Percentiles rank a stretch among this genome's conserved stretches.
Evolutionary conservation across 2,797 vertebrate genomes (phyloP).

Genomic region (Alcedo quadribrachys): DNA sequence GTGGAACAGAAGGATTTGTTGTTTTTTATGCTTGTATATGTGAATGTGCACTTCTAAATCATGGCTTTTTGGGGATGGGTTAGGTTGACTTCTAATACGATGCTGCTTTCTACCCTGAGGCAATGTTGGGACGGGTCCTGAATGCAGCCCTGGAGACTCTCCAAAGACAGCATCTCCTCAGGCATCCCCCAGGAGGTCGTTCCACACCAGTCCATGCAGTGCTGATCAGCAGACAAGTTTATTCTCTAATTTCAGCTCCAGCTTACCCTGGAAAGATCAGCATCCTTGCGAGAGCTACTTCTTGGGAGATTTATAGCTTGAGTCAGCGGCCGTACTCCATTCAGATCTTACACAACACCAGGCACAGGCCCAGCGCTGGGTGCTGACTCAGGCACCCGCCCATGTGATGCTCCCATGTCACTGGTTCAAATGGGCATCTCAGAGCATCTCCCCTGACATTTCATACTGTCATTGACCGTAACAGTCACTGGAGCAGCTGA

Average conservation of each 20-base stretch:
- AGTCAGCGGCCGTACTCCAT: rapidly evolving
- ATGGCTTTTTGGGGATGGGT: not conserved
- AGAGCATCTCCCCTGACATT: not conserved
- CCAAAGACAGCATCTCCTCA: not conserved
- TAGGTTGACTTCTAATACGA: not conserved
- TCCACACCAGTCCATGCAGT: rapidly evolving
- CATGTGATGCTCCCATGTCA: not conserved
- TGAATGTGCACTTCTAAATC: not conserved
- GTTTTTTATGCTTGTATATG: not conserved
- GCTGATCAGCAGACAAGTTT: rapidly evolving
- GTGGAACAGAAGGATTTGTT: not conserved
- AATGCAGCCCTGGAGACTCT: not conserved
- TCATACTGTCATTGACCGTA: not conserved
- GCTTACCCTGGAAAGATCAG: not conserved
- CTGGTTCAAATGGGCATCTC: rapidly evolving
- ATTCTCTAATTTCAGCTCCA: not conserved
- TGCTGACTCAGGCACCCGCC: not conserved
- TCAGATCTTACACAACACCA: not conserved
- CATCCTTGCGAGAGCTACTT: not conserved
- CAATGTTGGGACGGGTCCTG: not conserved
- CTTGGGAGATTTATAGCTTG: not conserved
- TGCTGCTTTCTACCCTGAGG: not conserved
- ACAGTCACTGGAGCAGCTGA: not conserved
- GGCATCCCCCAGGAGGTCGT: rapidly evolving
- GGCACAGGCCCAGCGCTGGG: not conserved